Evolutionary conservation across 2,797 vertebrate species (phyloP).

Genomic region (Euphonia xanthogaster): DNA sequence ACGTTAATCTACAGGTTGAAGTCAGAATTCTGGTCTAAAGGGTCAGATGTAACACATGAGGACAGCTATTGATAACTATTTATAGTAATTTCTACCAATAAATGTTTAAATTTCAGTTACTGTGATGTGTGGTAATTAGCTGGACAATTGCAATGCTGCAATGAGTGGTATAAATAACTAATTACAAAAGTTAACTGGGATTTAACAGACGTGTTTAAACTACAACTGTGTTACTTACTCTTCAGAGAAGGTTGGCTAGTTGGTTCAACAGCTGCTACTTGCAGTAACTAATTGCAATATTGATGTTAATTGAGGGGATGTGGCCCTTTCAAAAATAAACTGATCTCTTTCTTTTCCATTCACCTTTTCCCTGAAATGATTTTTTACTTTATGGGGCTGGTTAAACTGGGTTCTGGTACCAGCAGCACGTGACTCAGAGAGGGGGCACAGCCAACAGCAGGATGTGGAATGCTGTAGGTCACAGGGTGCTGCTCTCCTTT

Average conservation of each 20-base stretch:
- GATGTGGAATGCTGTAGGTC: background rate
- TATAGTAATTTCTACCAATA: background rate
- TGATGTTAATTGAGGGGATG: background rate
- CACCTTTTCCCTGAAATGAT: background rate
- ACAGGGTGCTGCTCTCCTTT: background rate
- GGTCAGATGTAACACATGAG: background rate
- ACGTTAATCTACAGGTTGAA: background rate
- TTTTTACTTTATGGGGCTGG: background rate
- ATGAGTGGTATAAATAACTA: background rate
- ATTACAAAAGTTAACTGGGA: background rate
- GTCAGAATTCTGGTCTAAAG: background rate
- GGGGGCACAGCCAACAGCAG: background rate
- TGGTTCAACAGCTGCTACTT: background rate
- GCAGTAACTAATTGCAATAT: background rate
- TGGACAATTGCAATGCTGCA: background rate
- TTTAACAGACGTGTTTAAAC: background rate
- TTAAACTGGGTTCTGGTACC: background rate
- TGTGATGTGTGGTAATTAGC: background rate
- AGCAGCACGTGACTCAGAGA: background rate
- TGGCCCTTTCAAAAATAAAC: background rate
- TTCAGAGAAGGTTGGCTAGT: background rate
- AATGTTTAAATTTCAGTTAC: background rate
- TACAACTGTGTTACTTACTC: background rate
- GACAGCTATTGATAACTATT: background rate
- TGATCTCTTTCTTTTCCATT: background rate